phyloP scores from a whole-genome alignment of 2,888 invertebrate genomes.

The Hirtodrosophila trivittata region DNA sequence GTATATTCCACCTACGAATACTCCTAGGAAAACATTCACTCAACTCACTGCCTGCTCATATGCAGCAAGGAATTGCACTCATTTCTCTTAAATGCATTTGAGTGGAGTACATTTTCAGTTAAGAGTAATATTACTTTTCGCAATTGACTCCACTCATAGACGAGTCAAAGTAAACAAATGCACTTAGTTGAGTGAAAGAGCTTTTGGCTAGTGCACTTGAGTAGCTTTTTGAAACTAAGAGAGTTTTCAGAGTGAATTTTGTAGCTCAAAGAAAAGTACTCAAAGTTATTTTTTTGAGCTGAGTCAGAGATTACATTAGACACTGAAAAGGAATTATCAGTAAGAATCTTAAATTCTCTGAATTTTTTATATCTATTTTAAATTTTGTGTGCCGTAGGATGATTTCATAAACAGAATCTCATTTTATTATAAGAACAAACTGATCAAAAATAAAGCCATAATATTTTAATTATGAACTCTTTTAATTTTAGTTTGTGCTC shows the following conservation, averaged over 20 bases:
- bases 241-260: background rate
- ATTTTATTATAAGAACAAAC: too few relatives aligned
- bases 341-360: too few relatives aligned
- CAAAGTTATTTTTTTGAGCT: too few relatives aligned
- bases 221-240: background rate
- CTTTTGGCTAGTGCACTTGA: conserved; percentile 1
- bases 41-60: conserved; percentile 3
- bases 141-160: conserved; percentile 10
- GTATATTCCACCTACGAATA: too few relatives aligned
- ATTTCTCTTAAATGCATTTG: conserved; percentile 24
- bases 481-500: too few relatives aligned
- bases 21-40: background rate
- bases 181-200: conserved; percentile 34
- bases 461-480: too few relatives aligned
- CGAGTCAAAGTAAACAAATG: background rate
- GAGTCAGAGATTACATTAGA: too few relatives aligned
- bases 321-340: too few relatives aligned
- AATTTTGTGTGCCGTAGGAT: too few relatives aligned
- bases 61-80: conserved; percentile 10
- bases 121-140: conserved; percentile 9
- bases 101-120: background rate
- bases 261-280: background rate
- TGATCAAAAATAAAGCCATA: too few relatives aligned
- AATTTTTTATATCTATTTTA: too few relatives aligned
- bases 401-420: too few relatives aligned